A percentile compares a stretch with the other conserved stretches of the same genome.
Evolutionary conservation across 2,113 vertebrate species (phyloP).

Genomic region (Corynorhinus townsendii): DNA sequence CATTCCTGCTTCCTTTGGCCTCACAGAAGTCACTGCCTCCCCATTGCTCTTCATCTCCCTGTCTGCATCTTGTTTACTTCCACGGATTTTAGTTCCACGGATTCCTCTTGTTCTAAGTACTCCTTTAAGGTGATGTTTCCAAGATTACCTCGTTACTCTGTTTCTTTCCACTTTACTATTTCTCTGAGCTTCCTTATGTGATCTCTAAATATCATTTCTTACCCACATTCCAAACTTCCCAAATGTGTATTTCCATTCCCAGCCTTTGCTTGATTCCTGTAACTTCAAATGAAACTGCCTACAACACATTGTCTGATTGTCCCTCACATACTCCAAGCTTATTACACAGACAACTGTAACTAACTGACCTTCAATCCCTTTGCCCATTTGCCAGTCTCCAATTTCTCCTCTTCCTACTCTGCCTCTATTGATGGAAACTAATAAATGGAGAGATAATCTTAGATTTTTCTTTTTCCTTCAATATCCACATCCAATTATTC

Average conservation of each 20-base stretch:
- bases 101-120: background rate
- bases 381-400: background rate
- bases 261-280: background rate
- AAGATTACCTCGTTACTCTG: background rate
- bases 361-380: background rate
- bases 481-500: background rate
- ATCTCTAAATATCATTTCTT: background rate
- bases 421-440: background rate
- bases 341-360: background rate
- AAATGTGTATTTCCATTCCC: background rate
- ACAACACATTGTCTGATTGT: background rate
- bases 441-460: background rate
- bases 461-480: background rate
- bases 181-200: background rate
- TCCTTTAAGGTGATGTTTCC: background rate
- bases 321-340: background rate
- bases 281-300: background rate
- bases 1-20: background rate
- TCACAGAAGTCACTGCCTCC: background rate
- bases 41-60: background rate
- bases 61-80: background rate
- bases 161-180: background rate
- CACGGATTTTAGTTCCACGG: background rate
- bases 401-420: background rate
- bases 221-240: background rate